Conservation (phyloP, 2,113 vertebrate genomes). For the Anolis sagrei region DNA sequence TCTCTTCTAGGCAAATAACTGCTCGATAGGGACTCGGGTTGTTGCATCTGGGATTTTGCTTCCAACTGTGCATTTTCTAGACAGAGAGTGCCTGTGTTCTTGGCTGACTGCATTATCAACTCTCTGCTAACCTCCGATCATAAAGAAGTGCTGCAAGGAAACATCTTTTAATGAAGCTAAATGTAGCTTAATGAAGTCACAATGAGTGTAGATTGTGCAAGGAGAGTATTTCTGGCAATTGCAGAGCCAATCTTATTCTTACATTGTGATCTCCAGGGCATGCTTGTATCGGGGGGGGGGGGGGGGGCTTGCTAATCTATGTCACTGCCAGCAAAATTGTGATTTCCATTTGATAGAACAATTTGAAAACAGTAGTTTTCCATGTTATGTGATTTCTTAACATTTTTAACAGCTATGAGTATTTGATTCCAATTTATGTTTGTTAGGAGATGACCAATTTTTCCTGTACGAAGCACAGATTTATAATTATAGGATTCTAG, state of each 20-base stretch:
- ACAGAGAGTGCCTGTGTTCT: slow-evolving; percentile 30
- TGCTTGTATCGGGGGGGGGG: background rate
- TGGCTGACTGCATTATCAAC: rapidly evolving
- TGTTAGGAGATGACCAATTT: slow-evolving; percentile 27
- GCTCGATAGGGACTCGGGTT: slow-evolving; percentile 55
- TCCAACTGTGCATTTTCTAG: slow-evolving; percentile 33
- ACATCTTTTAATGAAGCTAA: slow-evolving; percentile 55
- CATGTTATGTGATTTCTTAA: slow-evolving; percentile 9
- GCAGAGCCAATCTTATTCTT: slow-evolving; percentile 42
- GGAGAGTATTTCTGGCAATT: slow-evolving; percentile 43
- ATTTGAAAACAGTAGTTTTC: slow-evolving; percentile 54
- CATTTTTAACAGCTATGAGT: slow-evolving; percentile 16
- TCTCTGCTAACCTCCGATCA: slow-evolving; percentile 31
- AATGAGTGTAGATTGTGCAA: slow-evolving; percentile 46
- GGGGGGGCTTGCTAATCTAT: slow-evolving; percentile 26
- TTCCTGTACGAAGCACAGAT: slow-evolving; percentile 8
- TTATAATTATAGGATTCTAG: too few species aligned
- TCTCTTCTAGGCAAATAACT: slow-evolving; percentile 54
- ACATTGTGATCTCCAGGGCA: slow-evolving; percentile 47
- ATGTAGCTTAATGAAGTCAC: slow-evolving; percentile 51
- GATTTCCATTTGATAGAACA: slow-evolving; percentile 54
- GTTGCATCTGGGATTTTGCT: slow-evolving; percentile 50
- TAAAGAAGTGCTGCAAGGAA: slow-evolving; percentile 42
- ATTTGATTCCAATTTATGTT: slow-evolving; percentile 25
- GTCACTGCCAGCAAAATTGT: slow-evolving; percentile 56